Evolutionary conservation across 2,888 invertebrate species (phyloP).

Genomic region (Eledona agricola): DNA sequence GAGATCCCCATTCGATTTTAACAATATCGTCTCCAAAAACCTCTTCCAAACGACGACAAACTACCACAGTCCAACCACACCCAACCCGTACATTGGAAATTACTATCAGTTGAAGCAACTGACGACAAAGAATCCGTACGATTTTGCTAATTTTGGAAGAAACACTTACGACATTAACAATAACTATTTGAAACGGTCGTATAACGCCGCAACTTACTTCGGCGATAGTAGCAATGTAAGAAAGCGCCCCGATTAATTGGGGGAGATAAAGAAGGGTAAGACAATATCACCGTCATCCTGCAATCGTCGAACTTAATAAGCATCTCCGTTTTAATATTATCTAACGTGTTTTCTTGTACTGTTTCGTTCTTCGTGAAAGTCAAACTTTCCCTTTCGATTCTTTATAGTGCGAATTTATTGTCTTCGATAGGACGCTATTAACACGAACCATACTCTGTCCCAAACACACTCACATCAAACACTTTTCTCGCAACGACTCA

Average conservation of each 20-base stretch:
- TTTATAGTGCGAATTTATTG: slow-evolving; percentile 15
- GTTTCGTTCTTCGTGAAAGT: slow-evolving; percentile 25
- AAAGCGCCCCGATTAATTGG: slow-evolving; percentile 42
- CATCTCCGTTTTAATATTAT: slow-evolving; percentile 4
- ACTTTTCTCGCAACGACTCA: slow-evolving; percentile 4
- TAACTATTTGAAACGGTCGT: slow-evolving; percentile 63
- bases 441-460: slow-evolving; percentile 24
- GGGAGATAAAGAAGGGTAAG: slow-evolving; percentile 49
- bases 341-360: slow-evolving; percentile 11
- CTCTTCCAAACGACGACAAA: slow-evolving; percentile 35
- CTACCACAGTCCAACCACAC: slow-evolving; percentile 61
- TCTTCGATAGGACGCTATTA: slow-evolving; percentile 22
- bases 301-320: slow-evolving; percentile 25
- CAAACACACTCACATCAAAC: slow-evolving; percentile 7
- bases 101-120: slow-evolving; percentile 60
- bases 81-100: slow-evolving; percentile 66
- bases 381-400: slow-evolving; percentile 23
- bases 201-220: slow-evolving; percentile 62
- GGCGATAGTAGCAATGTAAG: slow-evolving; percentile 57
- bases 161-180: slow-evolving; percentile 55
- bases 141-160: slow-evolving; percentile 61
- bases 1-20: slow-evolving; percentile 56
- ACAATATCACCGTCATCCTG: slow-evolving; percentile 20
- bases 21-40: slow-evolving; percentile 48
- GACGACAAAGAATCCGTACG: slow-evolving; percentile 68